These are phyloP conservation scores for Microhierax caerulescens DNA, from an alignment of 2,797 vertebrate species.

Conservation along the genomic window DNA sequence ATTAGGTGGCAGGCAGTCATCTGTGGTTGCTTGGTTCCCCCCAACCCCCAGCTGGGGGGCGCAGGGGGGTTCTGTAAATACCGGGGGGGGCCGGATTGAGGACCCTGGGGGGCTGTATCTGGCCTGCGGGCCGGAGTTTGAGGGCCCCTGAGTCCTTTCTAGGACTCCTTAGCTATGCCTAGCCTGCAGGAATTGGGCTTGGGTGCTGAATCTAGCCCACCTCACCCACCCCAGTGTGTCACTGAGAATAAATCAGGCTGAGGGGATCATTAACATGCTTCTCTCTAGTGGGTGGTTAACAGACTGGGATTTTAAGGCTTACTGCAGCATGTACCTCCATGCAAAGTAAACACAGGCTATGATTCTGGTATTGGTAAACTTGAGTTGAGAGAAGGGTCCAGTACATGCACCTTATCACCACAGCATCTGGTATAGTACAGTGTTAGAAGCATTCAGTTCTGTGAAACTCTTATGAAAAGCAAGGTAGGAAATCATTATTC, in stretches of 20 bases:
- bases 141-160: too few relatives aligned
- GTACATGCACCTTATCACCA: background rate
- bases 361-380: background rate
- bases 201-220: background rate
- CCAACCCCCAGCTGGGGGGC: too few relatives aligned
- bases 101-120: too few relatives aligned
- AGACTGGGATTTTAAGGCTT: background rate
- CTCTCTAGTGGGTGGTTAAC: accelerated
- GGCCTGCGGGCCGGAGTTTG: too few relatives aligned
- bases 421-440: background rate
- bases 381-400: background rate
- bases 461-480: background rate
- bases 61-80: too few relatives aligned
- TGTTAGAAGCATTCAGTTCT: background rate
- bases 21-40: too few relatives aligned
- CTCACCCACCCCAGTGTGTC: accelerated
- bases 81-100: too few relatives aligned
- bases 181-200: background rate
- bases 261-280: background rate
- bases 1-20: too few relatives aligned
- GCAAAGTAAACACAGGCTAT: background rate
- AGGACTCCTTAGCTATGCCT: background rate
- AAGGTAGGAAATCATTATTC: background rate
- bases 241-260: background rate
- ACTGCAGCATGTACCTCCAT: background rate